Evolutionary conservation across 2,888 invertebrate species (phyloP), one percentile per base, ranked within the genome.

Genomic region (Odontocerum albicorne): DNA sequence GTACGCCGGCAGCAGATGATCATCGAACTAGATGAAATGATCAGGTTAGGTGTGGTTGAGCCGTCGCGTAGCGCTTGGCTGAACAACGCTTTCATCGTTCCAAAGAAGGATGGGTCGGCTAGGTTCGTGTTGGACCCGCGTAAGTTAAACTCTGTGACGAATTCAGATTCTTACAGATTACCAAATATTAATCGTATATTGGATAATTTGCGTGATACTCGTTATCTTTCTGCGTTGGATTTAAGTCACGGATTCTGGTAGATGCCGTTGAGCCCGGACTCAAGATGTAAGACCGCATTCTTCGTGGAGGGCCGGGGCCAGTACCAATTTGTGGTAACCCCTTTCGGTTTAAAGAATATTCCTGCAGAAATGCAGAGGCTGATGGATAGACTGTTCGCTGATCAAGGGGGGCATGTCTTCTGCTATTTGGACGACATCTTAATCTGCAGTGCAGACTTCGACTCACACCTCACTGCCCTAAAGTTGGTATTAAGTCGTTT

Each of bases 41-140:
- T 63, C 8, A 36, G 49, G 8, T 43, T 57, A 21, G 61, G 57
- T 3, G 60, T 63, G 1, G 54, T 65, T 7, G 64, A 65, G 19
- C 58, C 57, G 3, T 63, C 63, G 0, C 42, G 43, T 10, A 62
- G 61, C 42, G 44, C 59, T 4, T 63, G 60, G 51, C 46, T 42
- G 3, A 63, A 62, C 1, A 55, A 62, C 1, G 56, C 62, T 15
- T 57, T 64, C 3, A 36, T 64, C 4, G 58, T 63, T 6, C 55
- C 47, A 32, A 63, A 64, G 33, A 63, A 61, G 16, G 62, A 64
- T 35, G 63, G 62, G 1, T 32, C 17, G 8, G 49, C 35, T 10
- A 47, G 64, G 1, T 64, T 65, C 38, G 62, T 62, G 27, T 60
- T 63, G 1, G 64, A 64, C 38, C 65, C 59, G 32, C 62, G 63